Base-by-base conservation (phyloP, 2,113 vertebrate genomes). In the Muntiacus muntjak region DNA sequence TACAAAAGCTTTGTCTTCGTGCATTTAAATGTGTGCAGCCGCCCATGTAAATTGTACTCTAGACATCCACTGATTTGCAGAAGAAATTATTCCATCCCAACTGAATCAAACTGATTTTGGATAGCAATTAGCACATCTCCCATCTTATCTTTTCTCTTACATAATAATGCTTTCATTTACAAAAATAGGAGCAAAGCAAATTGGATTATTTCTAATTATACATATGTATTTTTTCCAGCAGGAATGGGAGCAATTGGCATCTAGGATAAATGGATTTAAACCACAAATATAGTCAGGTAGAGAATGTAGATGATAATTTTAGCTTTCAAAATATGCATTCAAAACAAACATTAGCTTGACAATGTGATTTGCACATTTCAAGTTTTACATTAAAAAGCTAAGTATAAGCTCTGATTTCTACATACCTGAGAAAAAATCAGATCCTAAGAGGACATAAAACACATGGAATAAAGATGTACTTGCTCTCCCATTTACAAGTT, bases 231-330 rank as follows among this genome's bases (percentile, higher is more conserved):
- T 47, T 52, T 92, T 86, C 23, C n/a, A 28, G 54, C 25, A 54
- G 40, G 26, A 26, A 87, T 60, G 17, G 30, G 7, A 96, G 43
- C 21, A 67, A 8, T 45, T 79, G 79, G 11, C 64, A 83, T 19
- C n/a, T 62, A 45, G 50, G n/a, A 84, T 67, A 78, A 94, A 95
- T 60, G 23, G n/a, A 62, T 87, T 93, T 91, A 94, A 96, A 93
- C 21, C 40, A 87, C 47, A 89, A 57, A 84, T 89, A 55, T 9
- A 76, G 54, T 78, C 86, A 89, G 52, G 83, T 45, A 87, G 60
- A 86, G 21, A 96, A 93, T 84, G 21, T 57, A 89, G 30, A 60
- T 92, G 81, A 82, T 52, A 92, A 97, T 88, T 96, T 92, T 91
- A 92, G 23, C 55, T 94, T 96, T 96, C 85, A 96, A 91, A 64